Evolutionary conservation across 1,140 invertebrate genomes (phyloP).

Genomic region (Amyelois transitella): DNA sequence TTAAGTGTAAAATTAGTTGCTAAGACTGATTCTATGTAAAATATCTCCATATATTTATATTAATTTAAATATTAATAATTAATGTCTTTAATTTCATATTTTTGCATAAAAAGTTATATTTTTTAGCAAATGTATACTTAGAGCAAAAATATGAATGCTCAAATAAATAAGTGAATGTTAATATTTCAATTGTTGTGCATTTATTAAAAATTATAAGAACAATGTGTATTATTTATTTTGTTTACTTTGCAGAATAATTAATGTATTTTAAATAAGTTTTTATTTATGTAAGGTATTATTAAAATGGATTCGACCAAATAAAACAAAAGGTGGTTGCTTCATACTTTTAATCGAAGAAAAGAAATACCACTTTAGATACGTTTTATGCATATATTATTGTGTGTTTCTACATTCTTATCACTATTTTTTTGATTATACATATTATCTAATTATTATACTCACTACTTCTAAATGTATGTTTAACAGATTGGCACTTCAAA

Average conservation of each 20-base stretch:
- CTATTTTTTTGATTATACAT: constrained; percentile 1
- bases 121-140: background rate
- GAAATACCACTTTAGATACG: background rate
- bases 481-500: too few species aligned
- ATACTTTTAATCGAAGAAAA: background rate
- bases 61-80: constrained; percentile 9
- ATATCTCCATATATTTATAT: constrained; percentile 8
- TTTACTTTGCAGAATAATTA: background rate
- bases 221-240: background rate
- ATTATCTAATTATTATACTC: too few species aligned
- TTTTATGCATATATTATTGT: constrained; percentile 10
- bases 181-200: constrained; percentile 45
- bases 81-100: background rate
- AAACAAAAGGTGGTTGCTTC: background rate
- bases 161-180: constrained; percentile 30
- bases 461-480: too few species aligned
- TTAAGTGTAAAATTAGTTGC: constrained; percentile 17
- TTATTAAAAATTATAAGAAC: constrained; percentile 42
- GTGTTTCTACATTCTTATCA: background rate
- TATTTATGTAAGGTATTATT: too few species aligned
- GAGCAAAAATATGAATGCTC: constrained; percentile 16
- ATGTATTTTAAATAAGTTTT: too few species aligned
- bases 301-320: too few species aligned
- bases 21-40: constrained; percentile 24
- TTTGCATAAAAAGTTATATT: background rate